Conservation (phyloP, 1,140 invertebrate genomes). For the Arion vulgaris region DNA sequence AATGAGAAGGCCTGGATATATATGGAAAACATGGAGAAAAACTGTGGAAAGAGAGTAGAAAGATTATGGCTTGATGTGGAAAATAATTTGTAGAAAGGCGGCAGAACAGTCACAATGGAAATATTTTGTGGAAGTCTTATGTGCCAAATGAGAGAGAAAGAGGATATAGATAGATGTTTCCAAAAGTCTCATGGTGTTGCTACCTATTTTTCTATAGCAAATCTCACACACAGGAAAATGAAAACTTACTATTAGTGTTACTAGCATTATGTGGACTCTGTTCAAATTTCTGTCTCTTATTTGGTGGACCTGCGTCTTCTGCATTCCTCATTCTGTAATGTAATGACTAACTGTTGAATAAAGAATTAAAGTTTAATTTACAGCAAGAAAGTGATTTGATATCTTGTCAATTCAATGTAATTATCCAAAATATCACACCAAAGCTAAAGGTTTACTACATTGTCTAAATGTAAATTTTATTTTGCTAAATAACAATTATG, state of each 20-base stretch:
- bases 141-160: too few relatives aligned
- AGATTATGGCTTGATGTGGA: too few relatives aligned
- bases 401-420: background rate
- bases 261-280: background rate
- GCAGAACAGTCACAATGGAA: too few relatives aligned
- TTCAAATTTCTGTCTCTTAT: background rate
- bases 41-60: too few relatives aligned
- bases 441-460: background rate
- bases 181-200: too few relatives aligned
- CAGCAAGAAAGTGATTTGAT: background rate
- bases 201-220: background rate
- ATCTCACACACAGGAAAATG: background rate
- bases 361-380: background rate
- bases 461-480: background rate
- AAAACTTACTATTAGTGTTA: background rate
- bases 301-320: conserved; percentile 4
- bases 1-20: too few relatives aligned
- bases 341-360: background rate
- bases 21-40: too few relatives aligned
- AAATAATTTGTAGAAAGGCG: too few relatives aligned
- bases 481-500: background rate
- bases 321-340: conserved; percentile 9
- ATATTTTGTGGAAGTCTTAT: too few relatives aligned
- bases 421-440: background rate
- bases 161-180: too few relatives aligned